Evolutionary conservation across 2,888 invertebrate species (phyloP), one percentile per base, ranked within the genome.

Genomic region (Agrilus mali): DNA sequence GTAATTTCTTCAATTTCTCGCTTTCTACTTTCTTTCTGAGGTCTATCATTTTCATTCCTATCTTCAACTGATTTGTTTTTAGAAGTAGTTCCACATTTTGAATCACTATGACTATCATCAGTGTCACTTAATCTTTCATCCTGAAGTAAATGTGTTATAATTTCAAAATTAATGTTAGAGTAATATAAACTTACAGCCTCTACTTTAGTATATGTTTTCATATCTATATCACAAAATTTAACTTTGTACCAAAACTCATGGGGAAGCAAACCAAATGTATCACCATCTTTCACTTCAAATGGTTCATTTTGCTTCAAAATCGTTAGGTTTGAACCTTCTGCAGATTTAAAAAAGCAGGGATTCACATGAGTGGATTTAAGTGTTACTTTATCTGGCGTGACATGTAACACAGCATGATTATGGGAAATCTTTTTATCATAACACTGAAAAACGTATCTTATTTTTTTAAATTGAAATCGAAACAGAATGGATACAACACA

Each of bases 371-470:
- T 56, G 14, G 73, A 65, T 59, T 66, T 69, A n/a, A 74, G 53
- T 13, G 53, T 57, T 4, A 70, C 59, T 27, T 59, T 55, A 46
- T 69, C 59, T 16, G 58, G 50, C 1, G 60, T 55, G 7, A 74
- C 64, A 43, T 63, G 59, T 15, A 77, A 52, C 34, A 68, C 54
- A 7, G 70, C 73, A 61, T 77, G 76, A 34, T 66, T 67, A 37
- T 74, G 64, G 3, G 75, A 75, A 34, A 75, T 67, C 49, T 71
- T 64, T 53, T 70, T 69, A 56, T 75, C 74, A 41, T 66, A 60
- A 55, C 70, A 68, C 74, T 74, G 57, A 45, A 57, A 59, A 44
- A 46, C 10, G 33, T 34, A 15, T 34, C n/a, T 15, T 31, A 6
- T 16, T 5, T 5, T 13, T 33, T 40, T 1, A 8, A 41, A n/a